Conservation (phyloP, 2,797 vertebrate species). For the Pangasius krempfi region DNA sequence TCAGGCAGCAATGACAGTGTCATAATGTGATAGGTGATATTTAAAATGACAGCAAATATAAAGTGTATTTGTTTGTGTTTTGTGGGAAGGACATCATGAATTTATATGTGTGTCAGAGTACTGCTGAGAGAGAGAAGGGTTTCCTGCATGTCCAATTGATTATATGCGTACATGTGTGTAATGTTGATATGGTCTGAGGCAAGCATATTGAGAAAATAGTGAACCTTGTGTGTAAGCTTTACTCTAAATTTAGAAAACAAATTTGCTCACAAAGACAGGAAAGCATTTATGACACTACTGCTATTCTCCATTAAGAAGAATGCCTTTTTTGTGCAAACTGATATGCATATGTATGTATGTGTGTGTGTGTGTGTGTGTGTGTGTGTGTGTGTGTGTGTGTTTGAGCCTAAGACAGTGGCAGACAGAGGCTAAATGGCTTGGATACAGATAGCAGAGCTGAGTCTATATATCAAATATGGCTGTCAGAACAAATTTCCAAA, state of each 20-base stretch:
- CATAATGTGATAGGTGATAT: background rate
- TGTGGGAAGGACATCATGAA: background rate
- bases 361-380: conserved; percentile 25
- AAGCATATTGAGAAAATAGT: background rate
- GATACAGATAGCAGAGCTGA: conserved; percentile 62
- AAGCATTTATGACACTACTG: conserved; percentile 23
- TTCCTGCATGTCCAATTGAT: conserved; percentile 28
- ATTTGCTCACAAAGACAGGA: conserved; percentile 23
- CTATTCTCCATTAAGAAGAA: conserved; percentile 9
- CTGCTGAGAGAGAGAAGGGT: background rate
- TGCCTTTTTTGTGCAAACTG: background rate
- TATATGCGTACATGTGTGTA: conserved; percentile 22
- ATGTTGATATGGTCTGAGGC: conserved; percentile 1
- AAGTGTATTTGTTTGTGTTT: conserved; percentile 41
- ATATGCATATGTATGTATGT: conserved; percentile 10
- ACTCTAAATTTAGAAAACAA: conserved; percentile 19
- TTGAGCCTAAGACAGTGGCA: conserved; percentile 23
- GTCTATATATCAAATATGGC: conserved; percentile 51
- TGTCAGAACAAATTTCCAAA: conserved; percentile 22
- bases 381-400: conserved; percentile 12
- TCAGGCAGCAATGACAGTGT: too few relatives aligned
- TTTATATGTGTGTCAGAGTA: conserved; percentile 4
- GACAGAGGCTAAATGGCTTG: conserved; percentile 54
- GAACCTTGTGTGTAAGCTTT: conserved; percentile 1
- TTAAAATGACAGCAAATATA: background rate